Conservation (phyloP, 2,888 invertebrate genomes). For the Mellilla xanthometata region DNA sequence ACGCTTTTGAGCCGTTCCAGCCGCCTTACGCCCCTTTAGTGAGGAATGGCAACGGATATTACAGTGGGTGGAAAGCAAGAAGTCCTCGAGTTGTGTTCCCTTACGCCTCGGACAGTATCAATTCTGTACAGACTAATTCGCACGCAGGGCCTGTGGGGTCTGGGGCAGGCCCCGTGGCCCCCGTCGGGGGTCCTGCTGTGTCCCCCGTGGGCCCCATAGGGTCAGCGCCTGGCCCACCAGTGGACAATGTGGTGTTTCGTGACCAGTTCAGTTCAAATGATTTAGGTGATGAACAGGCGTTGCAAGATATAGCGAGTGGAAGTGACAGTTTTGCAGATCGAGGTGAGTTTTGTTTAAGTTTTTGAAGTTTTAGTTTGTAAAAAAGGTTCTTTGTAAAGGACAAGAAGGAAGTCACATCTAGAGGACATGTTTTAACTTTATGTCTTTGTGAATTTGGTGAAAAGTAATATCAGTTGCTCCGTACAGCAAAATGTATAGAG, state of each 20-base stretch:
- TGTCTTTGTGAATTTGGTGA: too few relatives aligned
- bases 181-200: neutral
- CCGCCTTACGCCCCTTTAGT: conserved; percentile 52
- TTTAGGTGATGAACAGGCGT: conserved; percentile 81
- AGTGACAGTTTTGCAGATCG: conserved; percentile 83
- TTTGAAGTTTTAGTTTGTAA: neutral
- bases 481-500: too few relatives aligned
- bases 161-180: neutral
- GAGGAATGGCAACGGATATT: conserved; percentile 61
- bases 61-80: conserved; percentile 72
- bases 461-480: too few relatives aligned
- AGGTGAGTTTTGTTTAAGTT: conserved; percentile 74
- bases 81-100: conserved; percentile 77
- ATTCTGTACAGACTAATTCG: conserved; percentile 70
- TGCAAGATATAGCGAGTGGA: conserved; percentile 84
- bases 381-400: neutral
- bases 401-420: too few relatives aligned
- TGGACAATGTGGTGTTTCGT: conserved; percentile 78
- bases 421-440: too few relatives aligned
- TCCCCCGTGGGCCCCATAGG: conserved; percentile 1
- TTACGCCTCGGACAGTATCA: conserved; percentile 62
- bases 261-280: conserved; percentile 84
- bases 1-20: conserved; percentile 58
- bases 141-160: conserved; percentile 56
- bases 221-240: conserved; percentile 24